Conservation (phyloP, 2,888 invertebrate species). For the Camponotus fellah region DNA sequence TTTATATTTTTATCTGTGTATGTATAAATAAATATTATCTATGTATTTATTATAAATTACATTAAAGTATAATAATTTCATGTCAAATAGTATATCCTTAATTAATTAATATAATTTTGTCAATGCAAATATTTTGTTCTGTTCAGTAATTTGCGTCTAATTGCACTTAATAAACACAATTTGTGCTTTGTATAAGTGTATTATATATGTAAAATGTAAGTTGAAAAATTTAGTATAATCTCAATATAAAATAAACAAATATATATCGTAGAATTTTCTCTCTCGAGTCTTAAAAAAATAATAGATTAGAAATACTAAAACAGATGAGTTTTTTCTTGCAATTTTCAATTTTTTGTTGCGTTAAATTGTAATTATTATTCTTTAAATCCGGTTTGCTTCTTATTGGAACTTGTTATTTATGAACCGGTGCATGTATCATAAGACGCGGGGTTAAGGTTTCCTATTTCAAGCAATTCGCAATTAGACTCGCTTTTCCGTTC, state of each 20-base stretch:
- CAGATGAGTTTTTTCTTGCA: not conserved
- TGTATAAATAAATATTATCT: not conserved
- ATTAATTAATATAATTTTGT: not conserved
- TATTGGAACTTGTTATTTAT: not conserved
- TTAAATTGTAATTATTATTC: not conserved
- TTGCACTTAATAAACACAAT: not conserved
- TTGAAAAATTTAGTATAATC: not conserved
- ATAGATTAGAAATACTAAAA: not conserved
- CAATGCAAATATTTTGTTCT: constrained; percentile 10
- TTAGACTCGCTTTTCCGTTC: constrained; percentile 13
- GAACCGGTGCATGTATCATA: not conserved
- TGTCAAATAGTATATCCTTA: not conserved
- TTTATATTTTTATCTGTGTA: not conserved
- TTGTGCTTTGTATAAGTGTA: not conserved
- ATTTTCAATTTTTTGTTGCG: not conserved
- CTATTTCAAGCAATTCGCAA: constrained; percentile 40
- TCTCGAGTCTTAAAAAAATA: not conserved
- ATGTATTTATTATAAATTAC: not conserved
- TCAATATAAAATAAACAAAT: not conserved
- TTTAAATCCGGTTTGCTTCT: not conserved
- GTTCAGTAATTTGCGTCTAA: constrained; percentile 1
- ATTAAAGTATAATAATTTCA: not conserved
- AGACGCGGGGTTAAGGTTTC: constrained; percentile 31
- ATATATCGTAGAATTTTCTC: not conserved
- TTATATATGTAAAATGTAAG: not conserved